Evolutionary conservation across 2,888 invertebrate species (phyloP).

Genomic region (Lasioglossum malachurum): DNA sequence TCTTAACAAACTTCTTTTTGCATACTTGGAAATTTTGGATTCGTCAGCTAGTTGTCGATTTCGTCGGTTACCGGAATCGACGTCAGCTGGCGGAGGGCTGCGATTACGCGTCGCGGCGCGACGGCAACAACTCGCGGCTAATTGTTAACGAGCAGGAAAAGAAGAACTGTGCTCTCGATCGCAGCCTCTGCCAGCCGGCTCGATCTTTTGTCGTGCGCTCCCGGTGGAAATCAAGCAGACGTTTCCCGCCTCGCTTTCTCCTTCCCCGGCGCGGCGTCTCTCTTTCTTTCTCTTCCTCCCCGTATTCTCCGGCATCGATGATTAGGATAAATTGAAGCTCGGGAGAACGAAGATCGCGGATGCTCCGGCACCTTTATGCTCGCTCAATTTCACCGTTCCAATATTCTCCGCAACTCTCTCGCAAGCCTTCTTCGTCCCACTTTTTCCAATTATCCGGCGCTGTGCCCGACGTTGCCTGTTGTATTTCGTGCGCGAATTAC

Average conservation of each 20-base stretch:
- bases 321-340: slow-evolving; percentile 80
- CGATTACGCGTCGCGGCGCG: neutral
- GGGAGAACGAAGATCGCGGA: slow-evolving; percentile 28
- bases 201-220: slow-evolving; percentile 60
- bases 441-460: slow-evolving; percentile 69
- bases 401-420: slow-evolving; percentile 67
- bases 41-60: neutral
- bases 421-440: slow-evolving; percentile 60
- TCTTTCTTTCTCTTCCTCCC: neutral
- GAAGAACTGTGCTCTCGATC: slow-evolving; percentile 27
- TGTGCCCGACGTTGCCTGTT: slow-evolving; percentile 1
- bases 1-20: too few relatives aligned
- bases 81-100: neutral
- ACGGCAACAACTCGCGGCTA: slow-evolving; percentile 8
- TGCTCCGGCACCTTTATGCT: slow-evolving; percentile 70
- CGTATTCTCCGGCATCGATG: slow-evolving; percentile 61
- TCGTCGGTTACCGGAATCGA: slow-evolving; percentile 1
- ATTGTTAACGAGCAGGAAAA: slow-evolving; percentile 19
- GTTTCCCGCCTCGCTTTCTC: slow-evolving; percentile 32
- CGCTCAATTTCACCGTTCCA: slow-evolving; percentile 78
- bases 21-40: too few relatives aligned
- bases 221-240: slow-evolving; percentile 78
- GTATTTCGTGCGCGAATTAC: slow-evolving; percentile 70
- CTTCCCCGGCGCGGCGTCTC: neutral
- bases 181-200: slow-evolving; percentile 25